Percentiles rank a stretch among this genome's conserved stretches.
Evolutionary conservation across 2,113 vertebrate genomes (phyloP).

Genomic region (Silurus asotus): DNA sequence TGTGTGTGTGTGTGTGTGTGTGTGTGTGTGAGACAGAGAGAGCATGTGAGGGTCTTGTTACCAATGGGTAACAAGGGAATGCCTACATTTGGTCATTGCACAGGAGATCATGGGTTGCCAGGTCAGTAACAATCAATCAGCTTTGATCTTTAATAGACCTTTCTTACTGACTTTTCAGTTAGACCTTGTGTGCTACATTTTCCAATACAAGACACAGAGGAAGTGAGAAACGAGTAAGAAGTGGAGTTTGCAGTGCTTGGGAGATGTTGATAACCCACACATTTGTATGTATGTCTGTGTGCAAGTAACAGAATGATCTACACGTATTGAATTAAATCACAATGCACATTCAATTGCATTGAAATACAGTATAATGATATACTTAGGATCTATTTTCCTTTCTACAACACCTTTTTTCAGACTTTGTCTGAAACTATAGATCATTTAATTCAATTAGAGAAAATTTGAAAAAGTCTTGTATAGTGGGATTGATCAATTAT

Average conservation of each 20-base stretch:
- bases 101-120: slow-evolving; percentile 58
- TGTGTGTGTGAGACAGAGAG: not conserved
- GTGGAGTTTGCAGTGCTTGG: not conserved
- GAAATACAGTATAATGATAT: not conserved
- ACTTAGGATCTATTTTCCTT: slow-evolving; percentile 7
- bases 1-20: not conserved
- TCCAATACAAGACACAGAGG: slow-evolving; percentile 55
- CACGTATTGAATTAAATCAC: not conserved
- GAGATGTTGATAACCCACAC: not conserved
- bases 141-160: slow-evolving; percentile 63
- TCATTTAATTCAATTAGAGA: not conserved
- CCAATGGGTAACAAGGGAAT: slow-evolving; percentile 48
- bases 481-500: not conserved
- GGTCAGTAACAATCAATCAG: slow-evolving; percentile 61
- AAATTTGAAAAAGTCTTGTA: not conserved
- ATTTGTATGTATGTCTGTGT: not conserved
- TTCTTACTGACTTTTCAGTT: slow-evolving; percentile 55
- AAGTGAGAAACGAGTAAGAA: slow-evolving; percentile 4
- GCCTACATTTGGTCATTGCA: slow-evolving; percentile 52
- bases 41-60: slow-evolving; percentile 31
- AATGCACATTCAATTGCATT: not conserved
- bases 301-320: not conserved
- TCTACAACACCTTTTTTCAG: not conserved
- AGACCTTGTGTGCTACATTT: slow-evolving; percentile 53
- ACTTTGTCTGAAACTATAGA: not conserved